Conservation (phyloP, 2,797 vertebrate species). For the Rhinichthys osculus region DNA sequence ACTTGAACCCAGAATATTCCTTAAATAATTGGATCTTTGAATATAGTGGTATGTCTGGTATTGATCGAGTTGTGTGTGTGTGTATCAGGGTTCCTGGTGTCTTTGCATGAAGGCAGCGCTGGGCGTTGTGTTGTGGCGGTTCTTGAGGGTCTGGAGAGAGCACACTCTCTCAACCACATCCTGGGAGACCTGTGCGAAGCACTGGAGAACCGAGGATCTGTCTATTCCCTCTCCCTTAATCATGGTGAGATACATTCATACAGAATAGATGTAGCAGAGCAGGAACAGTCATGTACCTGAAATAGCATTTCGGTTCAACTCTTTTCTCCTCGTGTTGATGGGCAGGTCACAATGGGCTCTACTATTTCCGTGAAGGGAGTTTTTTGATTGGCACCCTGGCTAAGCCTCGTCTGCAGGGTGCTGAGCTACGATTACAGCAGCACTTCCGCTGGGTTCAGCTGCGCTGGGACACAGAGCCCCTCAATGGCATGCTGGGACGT, state of each 20-base stretch:
- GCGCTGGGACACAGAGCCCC: constrained; percentile 92
- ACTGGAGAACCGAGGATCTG: constrained; percentile 85
- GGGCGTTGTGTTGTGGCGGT: constrained; percentile 85
- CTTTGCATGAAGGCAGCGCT: constrained; percentile 72
- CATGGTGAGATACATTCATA: constrained; percentile 63
- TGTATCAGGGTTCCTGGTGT: constrained; percentile 87
- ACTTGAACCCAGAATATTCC: neutral
- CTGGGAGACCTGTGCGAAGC: constrained; percentile 90
- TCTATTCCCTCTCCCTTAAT: constrained; percentile 76
- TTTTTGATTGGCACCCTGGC: constrained; percentile 90
- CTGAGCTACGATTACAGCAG: constrained; percentile 91
- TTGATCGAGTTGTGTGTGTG: constrained; percentile 9
- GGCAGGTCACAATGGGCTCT: constrained; percentile 81
- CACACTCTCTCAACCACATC: constrained; percentile 84
- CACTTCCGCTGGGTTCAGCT: constrained; percentile 96
- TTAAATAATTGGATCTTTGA: neutral
- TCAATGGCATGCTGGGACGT: constrained; percentile 86
- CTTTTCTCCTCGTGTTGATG: constrained; percentile 54
- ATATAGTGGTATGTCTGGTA: neutral
- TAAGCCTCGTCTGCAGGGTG: constrained; percentile 88
- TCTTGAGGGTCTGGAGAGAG: constrained; percentile 89
- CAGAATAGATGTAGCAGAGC: neutral
- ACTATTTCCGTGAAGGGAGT: constrained; percentile 86
- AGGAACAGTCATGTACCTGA: neutral
- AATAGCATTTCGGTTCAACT: neutral